Evolutionary conservation across 2,888 invertebrate species (phyloP), one percentile per base, ranked within the genome.

Genomic region (Pyrochroa serraticornis): DNA sequence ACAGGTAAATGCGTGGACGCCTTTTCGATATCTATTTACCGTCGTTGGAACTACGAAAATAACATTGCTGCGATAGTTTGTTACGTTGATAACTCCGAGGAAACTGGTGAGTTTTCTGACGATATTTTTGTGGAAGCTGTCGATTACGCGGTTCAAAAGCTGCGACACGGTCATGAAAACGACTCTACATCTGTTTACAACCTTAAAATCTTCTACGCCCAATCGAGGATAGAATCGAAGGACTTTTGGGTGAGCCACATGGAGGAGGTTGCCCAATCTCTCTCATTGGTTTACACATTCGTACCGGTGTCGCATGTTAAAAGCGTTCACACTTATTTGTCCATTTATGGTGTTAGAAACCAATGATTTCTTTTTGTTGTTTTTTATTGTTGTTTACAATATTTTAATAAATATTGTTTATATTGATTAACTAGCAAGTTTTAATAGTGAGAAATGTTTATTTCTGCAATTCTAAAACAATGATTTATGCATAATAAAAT

Each of bases 21-120:
- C 68, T 91, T 90, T 73, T 90, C 91, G 70, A 90, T 93, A 56
- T 91, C 91, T 7, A 89, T 93, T 67, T 88, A 91, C 46, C 84
- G 93, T 65, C 85, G 93, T 58, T 93, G 93, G 91, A 93, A 93
- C 79, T 92, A 92, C 73, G 93, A 93, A 75, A 92, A 92, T 76
- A 91, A 91, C 61, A 90, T 93, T 57, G 90, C 92, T 1, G 91
- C 92, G 1, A 88, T 93, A 69, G 91, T 93, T 9, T 93, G 93
- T 76, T 90, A 91, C 73, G 86, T 93, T 33, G 81, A 80, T 63
- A 72, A 81, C 47, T 77, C 79, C 32, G 80, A 81, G 75, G 36
- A 57, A 48, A 7, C 33, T 10, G 42, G 30, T 63, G 77, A 78
- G 39, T 71, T 85, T 5, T 82, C 79, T 7, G 71, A 75, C 31